Evolutionary conservation across 2,113 vertebrate species (phyloP).

Genomic region (Holacanthus passer): DNA sequence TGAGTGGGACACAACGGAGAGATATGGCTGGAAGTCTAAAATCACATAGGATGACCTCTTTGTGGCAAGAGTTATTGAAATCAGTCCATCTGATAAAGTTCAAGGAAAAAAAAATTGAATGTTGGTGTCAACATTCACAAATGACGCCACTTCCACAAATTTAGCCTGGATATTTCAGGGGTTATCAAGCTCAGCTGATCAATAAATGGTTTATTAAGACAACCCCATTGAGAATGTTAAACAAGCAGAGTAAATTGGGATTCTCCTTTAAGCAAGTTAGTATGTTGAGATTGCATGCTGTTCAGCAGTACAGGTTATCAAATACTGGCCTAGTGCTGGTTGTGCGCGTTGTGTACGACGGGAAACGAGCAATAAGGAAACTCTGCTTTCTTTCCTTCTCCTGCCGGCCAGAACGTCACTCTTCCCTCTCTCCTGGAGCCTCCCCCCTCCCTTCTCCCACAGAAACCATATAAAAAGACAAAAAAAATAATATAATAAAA

Average conservation of each 20-base stretch:
- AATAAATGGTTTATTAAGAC: conserved; percentile 55
- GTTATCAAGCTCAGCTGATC: conserved; percentile 48
- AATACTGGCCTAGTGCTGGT: conserved; percentile 82
- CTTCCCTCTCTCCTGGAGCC: conserved; percentile 54
- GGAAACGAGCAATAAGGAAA: conserved; percentile 72
- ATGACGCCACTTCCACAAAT: conserved; percentile 40
- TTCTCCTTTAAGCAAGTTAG: conserved; percentile 57
- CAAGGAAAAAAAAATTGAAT: conserved; percentile 7
- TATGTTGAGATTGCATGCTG: conserved; percentile 69
- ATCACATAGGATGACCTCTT: conserved; percentile 32
- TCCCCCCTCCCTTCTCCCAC: conserved; percentile 36
- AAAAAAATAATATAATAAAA: conserved; percentile 58
- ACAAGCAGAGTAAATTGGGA: conserved; percentile 61
- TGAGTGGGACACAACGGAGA: conserved; percentile 10
- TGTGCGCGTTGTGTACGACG: conserved; percentile 65
- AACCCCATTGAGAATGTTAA: conserved; percentile 48
- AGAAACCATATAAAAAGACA: conserved; percentile 66
- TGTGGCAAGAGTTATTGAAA: conserved; percentile 38
- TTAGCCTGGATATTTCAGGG: conserved; percentile 35
- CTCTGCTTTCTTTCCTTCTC: conserved; percentile 51
- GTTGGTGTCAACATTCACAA: conserved; percentile 37
- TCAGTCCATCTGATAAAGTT: conserved; percentile 27
- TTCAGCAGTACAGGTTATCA: conserved; percentile 75
- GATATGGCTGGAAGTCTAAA: conserved; percentile 57
- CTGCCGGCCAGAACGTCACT: conserved; percentile 33